These are phyloP conservation scores for Neuroterus valhalla DNA, from an alignment of 1,140 invertebrate species.

Conservation along the genomic window DNA sequence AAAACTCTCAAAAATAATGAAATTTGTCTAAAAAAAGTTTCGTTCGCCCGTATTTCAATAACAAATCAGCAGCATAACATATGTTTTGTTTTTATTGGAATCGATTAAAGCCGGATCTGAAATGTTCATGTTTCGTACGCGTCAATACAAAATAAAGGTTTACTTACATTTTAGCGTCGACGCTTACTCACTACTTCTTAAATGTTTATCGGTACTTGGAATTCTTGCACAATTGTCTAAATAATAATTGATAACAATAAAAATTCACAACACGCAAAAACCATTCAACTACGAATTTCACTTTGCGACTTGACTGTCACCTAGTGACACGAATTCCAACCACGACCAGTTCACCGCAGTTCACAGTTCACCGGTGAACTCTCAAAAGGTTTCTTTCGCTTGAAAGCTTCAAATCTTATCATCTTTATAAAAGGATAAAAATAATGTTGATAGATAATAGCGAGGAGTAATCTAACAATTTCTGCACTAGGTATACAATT, in stretches of 20 bases:
- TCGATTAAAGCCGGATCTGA: background rate
- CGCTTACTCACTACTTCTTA: background rate
- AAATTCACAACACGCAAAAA: conserved; percentile 2
- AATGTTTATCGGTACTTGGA: conserved; percentile 2
- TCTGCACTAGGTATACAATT: too few relatives aligned
- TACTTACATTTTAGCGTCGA: conserved; percentile 11
- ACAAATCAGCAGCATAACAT: too few relatives aligned
- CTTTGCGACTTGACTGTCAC: background rate
- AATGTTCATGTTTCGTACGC: background rate
- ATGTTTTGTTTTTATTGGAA: too few relatives aligned
- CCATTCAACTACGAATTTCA: conserved; percentile 16
- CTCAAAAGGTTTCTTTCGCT: background rate
- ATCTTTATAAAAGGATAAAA: background rate
- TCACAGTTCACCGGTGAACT: too few relatives aligned
- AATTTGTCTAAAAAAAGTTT: too few relatives aligned
- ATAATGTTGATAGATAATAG: too few relatives aligned
- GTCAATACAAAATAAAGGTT: background rate
- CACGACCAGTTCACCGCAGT: too few relatives aligned
- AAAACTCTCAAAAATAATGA: too few relatives aligned
- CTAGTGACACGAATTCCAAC: background rate
- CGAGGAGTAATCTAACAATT: too few relatives aligned
- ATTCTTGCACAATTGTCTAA: conserved; percentile 4
- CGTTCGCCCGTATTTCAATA: too few relatives aligned
- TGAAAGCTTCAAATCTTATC: background rate
- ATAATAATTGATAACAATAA: conserved; percentile 17